Base-by-base conservation (phyloP, 2,888 invertebrate genomes). In the Cantharis rustica region DNA sequence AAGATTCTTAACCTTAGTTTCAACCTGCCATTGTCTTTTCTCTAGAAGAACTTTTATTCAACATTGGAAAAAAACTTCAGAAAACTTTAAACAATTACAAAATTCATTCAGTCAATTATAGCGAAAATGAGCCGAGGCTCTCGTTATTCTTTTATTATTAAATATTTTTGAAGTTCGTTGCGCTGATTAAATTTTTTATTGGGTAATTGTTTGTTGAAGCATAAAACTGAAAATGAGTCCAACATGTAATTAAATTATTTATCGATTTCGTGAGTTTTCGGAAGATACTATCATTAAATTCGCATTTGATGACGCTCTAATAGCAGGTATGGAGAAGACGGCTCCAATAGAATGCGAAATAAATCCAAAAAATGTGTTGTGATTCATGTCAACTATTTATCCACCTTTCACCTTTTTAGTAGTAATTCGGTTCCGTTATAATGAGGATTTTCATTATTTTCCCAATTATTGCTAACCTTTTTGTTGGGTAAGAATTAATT, bases 401-500 rank as follows among this genome's bases (percentile, higher is more conserved):
- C 69, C 73, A 76, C 75, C 75, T 76, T 76, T 76, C 75, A 68
- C 75, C 72, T 76, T 68, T 70, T 72, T 64, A 72, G 72, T 69
- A 31, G 27, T 16, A 72, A 75, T 69, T 69, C 75, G 72, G 47
- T 72, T 73, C 27, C 69, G 68, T 73, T 69, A 47, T 66, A 68
- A 66, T 66, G 31, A 47, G 64, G 64, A 72, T 66, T 72, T 72
- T 72, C 47, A 72, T 68, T 66, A 47, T 47, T 47, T 47, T 47
- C 47, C 47, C 47, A 47, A 47, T 31, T 31, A 47, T 47, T 47
- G 47, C n/a, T 47, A 47, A 47, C 47, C 47, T 47, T 47, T 47
- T 47, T n/a, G 47, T 47, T n/a, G 47, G 47, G n/a, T 47, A 31
- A 11, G 13, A 31, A 31, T 0, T n/a, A 47, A n/a, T n/a, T 47